Percentiles rank a stretch among this genome's conserved stretches.
phyloP scores from a whole-genome alignment of 1,140 invertebrate genomes.

The Leptopilina clavipes region DNA sequence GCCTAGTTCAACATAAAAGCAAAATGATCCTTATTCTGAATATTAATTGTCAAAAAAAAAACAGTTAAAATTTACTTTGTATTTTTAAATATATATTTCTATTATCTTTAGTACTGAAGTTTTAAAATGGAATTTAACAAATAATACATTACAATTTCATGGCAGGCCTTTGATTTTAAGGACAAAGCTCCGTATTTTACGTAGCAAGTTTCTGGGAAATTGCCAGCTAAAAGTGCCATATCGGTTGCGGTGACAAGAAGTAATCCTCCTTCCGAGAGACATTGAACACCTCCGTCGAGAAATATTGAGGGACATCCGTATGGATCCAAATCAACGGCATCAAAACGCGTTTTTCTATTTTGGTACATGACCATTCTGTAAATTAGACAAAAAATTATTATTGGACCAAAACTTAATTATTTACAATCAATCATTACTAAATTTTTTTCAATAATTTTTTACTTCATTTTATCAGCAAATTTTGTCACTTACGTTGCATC shows the following conservation, averaged over 20 bases:
- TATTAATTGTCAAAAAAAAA: no score
- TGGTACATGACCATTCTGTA: conserved; percentile 90
- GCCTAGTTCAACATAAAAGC: conserved; percentile 76
- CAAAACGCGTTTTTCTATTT: conserved; percentile 83
- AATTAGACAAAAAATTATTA: conserved; percentile 50
- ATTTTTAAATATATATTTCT: no score
- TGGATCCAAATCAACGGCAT: conserved; percentile 97
- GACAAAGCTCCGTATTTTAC: conserved; percentile 96
- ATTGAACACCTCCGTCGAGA: conserved; percentile 93
- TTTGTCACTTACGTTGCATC: conserved; percentile 92
- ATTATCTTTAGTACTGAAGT: neutral
- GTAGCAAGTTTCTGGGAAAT: conserved; percentile 94
- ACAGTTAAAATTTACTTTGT: no score
- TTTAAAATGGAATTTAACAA: no score
- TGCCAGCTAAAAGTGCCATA: conserved; percentile 97
- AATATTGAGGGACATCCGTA: conserved; percentile 97
- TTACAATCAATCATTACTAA: no score
- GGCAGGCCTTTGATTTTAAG: conserved; percentile 90
- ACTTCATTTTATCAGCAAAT: conserved; percentile 22
- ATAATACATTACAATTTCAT: conserved; percentile 89
- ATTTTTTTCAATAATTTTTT: no score
- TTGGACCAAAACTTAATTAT: no score
- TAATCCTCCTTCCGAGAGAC: conserved; percentile 85
- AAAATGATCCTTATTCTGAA: conserved; percentile 18
- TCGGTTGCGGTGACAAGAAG: conserved; percentile 98